These are phyloP conservation scores for Rutpela maculata DNA, from an alignment of 2,888 invertebrate species.

Conservation along the genomic window DNA sequence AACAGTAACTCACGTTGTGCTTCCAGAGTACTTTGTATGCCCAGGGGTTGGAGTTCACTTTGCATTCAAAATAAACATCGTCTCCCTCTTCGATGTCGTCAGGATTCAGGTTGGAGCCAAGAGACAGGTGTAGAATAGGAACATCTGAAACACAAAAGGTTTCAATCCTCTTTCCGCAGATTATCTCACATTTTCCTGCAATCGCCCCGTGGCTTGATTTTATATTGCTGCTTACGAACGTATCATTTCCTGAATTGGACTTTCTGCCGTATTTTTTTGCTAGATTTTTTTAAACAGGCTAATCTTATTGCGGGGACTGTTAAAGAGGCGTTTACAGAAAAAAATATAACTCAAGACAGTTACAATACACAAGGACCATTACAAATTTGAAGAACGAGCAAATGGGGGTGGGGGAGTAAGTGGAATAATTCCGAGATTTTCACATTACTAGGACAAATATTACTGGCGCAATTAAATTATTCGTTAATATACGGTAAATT, in stretches of 20 bases:
- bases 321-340: not conserved
- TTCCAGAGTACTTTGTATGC: constrained; percentile 89
- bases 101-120: constrained; percentile 86
- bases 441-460: too few relatives aligned
- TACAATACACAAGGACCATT: too few relatives aligned
- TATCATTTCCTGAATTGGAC: constrained; percentile 36
- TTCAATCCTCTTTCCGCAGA: constrained; percentile 65
- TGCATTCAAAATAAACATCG: constrained; percentile 88
- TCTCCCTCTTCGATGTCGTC: constrained; percentile 88
- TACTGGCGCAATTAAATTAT: too few relatives aligned
- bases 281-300: constrained; percentile 7
- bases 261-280: constrained; percentile 10
- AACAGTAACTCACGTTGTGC: constrained; percentile 82
- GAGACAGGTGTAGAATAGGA: constrained; percentile 81
- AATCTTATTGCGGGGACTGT: not conserved
- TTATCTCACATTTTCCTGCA: constrained; percentile 59
- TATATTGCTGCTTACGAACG: constrained; percentile 66
- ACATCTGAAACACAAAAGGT: constrained; percentile 76
- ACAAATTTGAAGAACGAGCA: too few relatives aligned
- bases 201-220: constrained; percentile 65
- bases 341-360: not conserved
- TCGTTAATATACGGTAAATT: too few relatives aligned
- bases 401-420: too few relatives aligned
- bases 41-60: constrained; percentile 85
- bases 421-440: too few relatives aligned